phyloP scores from a whole-genome alignment of 2,113 vertebrate species.

The Otolemur garnettii region DNA sequence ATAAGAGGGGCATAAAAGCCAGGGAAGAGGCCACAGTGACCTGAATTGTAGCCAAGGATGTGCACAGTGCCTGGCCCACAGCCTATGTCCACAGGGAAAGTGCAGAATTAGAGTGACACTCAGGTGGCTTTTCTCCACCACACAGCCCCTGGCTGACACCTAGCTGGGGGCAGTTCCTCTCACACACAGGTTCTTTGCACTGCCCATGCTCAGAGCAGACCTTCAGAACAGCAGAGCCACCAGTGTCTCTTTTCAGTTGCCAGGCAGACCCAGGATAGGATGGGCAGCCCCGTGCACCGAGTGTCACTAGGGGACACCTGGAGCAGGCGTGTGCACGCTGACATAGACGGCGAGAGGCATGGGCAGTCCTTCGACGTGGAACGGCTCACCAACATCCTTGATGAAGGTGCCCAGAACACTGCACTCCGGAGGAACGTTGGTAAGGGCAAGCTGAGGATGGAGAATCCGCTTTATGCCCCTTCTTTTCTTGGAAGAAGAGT shows the following conservation, averaged over 20 bases:
- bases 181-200: background rate
- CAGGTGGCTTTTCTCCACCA: background rate
- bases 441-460: slow-evolving; percentile 61
- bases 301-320: background rate
- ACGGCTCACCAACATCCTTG: slow-evolving; percentile 85
- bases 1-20: background rate
- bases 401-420: slow-evolving; percentile 76
- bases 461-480: accelerated
- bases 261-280: background rate
- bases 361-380: slow-evolving; percentile 84
- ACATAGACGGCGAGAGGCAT: slow-evolving; percentile 85
- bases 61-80: accelerated
- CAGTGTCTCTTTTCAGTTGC: background rate
- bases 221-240: background rate
- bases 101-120: accelerated
- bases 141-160: background rate
- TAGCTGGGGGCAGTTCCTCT: background rate
- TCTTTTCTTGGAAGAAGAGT: background rate
- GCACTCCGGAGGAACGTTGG: slow-evolving; percentile 84
- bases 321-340: slow-evolving; percentile 80
- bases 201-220: background rate
- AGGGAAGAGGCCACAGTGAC: too few relatives aligned
- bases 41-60: background rate
- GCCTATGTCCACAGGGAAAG: background rate
- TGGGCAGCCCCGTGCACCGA: slow-evolving; percentile 76